Conservation (phyloP, 2,113 vertebrate species). For the Callipepla californica region DNA sequence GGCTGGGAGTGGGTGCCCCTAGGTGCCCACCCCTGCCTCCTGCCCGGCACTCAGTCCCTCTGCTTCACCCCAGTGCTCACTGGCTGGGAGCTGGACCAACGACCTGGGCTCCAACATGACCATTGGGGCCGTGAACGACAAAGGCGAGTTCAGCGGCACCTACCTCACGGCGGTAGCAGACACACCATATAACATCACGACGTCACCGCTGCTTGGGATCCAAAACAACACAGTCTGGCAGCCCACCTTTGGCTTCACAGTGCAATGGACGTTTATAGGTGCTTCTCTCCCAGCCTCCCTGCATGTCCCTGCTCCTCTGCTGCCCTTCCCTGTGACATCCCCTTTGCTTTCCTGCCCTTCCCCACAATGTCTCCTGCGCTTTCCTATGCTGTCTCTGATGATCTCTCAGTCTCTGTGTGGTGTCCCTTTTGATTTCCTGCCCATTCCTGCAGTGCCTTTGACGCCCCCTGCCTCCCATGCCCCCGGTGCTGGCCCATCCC, state of each 20-base stretch:
- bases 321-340: too few species aligned
- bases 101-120: too few species aligned
- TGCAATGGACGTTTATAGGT: constrained; percentile 34
- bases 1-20: too few species aligned
- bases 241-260: background rate
- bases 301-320: rapidly evolving
- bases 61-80: too few species aligned
- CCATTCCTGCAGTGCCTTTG: background rate
- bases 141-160: too few species aligned
- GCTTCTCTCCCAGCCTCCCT: background rate
- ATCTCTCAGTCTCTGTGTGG: background rate
- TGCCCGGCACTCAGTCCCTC: too few species aligned
- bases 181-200: rapidly evolving
- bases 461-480: background rate
- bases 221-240: background rate
- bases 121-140: too few species aligned
- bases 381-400: background rate
- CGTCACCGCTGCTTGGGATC: too few species aligned
- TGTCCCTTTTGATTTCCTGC: background rate
- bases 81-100: too few species aligned
- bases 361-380: rapidly evolving
- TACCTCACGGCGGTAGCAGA: too few species aligned
- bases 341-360: background rate
- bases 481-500: background rate
- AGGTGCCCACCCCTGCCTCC: too few species aligned